Base-by-base conservation (phyloP, 2,113 vertebrate genomes). In the Callionymus lyra region DNA sequence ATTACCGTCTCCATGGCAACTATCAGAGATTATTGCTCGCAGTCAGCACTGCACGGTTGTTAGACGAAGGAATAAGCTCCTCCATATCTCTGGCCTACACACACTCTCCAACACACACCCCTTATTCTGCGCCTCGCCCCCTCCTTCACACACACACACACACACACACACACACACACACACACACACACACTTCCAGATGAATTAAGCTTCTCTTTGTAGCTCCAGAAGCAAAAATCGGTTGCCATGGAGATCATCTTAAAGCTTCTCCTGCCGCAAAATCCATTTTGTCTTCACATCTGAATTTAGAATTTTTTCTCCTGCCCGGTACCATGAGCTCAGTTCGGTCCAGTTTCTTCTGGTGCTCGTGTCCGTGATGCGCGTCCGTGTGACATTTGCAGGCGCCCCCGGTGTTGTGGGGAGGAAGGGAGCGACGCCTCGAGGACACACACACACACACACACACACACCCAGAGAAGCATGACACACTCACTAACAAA, bases 1-100 rank as follows among this genome's bases (percentile, higher is more conserved):
- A 79, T 82, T 77, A 74, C 57, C 50, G 80, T 75, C 61, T 18
- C 71, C 77, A 83, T 79, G 79, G 79, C 71, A 83, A 84, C 79
- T 82, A 83, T 82, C 80, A 78, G 68, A 65, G 76, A 77, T 77
- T 71, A 77, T 47, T 66, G 65, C 64, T 58, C 46, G 50, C 70
- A 78, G 72, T 69, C 70, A 74, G 76, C 59, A 39, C 55, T 65
- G 53, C 60, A 64, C 17, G 62, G 60, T 53, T 76, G 70, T 76
- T 70, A 74, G 36, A 60, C 33, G 46, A 59, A 38, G 44, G 55
- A 56, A 4, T 75, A 68, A 72, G 47, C 66, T 38, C 54, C 52
- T 46, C 38, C 52, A 14, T 69, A 56, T 72, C 70, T 60, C 56
- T 41, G 54, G 34, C 63, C 35, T 51, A 3, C 50, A 61, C 55